Conservation (phyloP, 2,888 invertebrate species). For the Peribatodes rhomboidaria region DNA sequence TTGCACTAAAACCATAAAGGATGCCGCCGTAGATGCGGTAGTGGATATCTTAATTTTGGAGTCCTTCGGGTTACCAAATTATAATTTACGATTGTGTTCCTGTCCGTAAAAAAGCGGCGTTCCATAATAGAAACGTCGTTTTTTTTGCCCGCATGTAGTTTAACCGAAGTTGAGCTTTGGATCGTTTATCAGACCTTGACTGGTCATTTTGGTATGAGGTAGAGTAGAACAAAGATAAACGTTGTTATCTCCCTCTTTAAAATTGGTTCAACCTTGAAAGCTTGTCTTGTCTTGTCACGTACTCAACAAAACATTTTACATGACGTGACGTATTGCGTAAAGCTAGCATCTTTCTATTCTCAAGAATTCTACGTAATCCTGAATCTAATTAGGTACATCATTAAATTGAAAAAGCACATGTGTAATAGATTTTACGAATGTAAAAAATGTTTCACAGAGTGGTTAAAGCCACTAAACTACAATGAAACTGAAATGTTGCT, state of each 20-base stretch:
- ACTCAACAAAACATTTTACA: background rate
- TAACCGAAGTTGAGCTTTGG: conserved; percentile 70
- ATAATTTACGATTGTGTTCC: conserved; percentile 82
- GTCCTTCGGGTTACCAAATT: conserved; percentile 73
- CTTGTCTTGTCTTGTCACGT: conserved; percentile 5
- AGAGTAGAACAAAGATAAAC: conserved; percentile 55
- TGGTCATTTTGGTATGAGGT: conserved; percentile 57
- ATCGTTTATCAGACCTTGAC: conserved; percentile 60
- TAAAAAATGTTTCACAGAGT: no score
- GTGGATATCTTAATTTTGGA: conserved; percentile 83
- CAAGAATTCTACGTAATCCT: background rate
- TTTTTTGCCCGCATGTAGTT: conserved; percentile 79
- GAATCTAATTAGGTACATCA: background rate
- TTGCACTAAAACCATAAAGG: conserved; percentile 75
- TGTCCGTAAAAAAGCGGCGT: conserved; percentile 76
- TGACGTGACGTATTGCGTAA: background rate
- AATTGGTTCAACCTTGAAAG: conserved; percentile 22
- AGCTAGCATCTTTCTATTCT: background rate
- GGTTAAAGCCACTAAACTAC: no score
- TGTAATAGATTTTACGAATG: no score
- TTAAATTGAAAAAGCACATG: no score
- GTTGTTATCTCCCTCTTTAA: conserved; percentile 69
- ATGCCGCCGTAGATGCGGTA: conserved; percentile 72
- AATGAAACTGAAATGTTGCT: no score
- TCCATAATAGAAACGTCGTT: conserved; percentile 83